These are phyloP conservation scores for Corythornis cristatus DNA, from an alignment of 2,113 vertebrate species.

Conservation along the genomic window DNA sequence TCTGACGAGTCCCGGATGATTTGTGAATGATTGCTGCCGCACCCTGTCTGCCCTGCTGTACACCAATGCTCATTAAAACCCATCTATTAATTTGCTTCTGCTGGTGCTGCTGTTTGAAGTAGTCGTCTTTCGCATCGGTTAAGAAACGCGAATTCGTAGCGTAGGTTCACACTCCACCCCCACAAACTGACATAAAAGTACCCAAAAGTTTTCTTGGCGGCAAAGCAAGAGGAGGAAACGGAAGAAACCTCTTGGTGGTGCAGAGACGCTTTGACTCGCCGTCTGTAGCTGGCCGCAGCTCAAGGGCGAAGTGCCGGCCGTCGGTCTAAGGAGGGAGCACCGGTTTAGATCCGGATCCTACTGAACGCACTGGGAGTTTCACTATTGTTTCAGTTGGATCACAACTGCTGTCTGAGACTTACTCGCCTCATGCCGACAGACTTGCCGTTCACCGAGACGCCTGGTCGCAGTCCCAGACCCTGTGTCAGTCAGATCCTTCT, in stretches of 20 bases:
- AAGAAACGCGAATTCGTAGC: background rate
- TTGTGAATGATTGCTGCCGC: slow-evolving; percentile 32
- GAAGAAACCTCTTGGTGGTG: background rate
- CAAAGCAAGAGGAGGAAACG: background rate
- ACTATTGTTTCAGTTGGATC: background rate
- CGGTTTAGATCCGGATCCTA: background rate
- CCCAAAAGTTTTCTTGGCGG: background rate
- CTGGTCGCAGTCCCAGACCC: background rate
- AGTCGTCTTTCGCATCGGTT: background rate
- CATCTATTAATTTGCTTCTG: slow-evolving; percentile 14
- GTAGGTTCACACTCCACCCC: rapidly evolving
- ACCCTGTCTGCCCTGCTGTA: slow-evolving; percentile 43
- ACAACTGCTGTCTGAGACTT: background rate
- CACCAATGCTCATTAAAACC: slow-evolving; percentile 64
- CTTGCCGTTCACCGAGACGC: rapidly evolving
- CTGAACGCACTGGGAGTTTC: background rate
- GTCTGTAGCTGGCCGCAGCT: background rate
- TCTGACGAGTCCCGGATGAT: background rate
- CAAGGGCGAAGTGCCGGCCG: background rate
- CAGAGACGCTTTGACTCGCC: background rate
- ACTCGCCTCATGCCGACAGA: background rate
- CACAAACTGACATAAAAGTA: background rate
- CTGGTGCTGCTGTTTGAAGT: background rate
- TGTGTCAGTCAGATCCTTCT: background rate
- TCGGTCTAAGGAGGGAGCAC: background rate